Evolutionary conservation across 2,888 invertebrate species (phyloP).

Genomic region (Drosophila kokeensis): DNA sequence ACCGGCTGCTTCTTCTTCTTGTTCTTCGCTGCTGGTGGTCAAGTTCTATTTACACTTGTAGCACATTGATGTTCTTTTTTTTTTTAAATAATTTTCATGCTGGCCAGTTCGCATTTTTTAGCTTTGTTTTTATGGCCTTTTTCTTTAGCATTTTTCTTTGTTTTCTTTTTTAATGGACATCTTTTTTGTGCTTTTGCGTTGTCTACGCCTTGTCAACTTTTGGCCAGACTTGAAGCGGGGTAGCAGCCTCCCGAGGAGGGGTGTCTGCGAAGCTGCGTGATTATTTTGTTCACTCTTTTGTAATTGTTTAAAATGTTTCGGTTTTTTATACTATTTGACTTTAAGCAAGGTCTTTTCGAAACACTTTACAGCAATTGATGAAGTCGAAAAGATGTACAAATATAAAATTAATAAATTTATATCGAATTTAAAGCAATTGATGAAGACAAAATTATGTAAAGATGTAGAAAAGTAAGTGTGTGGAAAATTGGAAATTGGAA

Average conservation of each 20-base stretch:
- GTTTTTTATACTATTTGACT: constrained; percentile 33
- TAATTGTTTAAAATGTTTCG: constrained; percentile 43
- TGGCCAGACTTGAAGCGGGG: constrained; percentile 59
- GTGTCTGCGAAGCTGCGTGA: constrained; percentile 36
- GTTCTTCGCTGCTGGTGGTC: constrained; percentile 53
- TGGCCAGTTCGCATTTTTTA: constrained; percentile 46
- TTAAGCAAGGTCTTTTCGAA: constrained; percentile 26
- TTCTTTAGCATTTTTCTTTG: constrained; percentile 7
- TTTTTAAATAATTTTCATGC: constrained; percentile 20
- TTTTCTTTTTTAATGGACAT: constrained; percentile 21
- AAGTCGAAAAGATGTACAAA: not conserved
- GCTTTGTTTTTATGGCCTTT: constrained; percentile 55
- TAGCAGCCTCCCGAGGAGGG: not conserved
- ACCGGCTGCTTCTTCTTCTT: not conserved
- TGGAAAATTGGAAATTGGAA: not conserved
- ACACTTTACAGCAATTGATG: not conserved
- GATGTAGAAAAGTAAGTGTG: not conserved
- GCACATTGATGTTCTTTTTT: constrained; percentile 70
- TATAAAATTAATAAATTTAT: not conserved
- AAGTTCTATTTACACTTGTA: constrained; percentile 78
- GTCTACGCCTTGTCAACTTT: constrained; percentile 73
- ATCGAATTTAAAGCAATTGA: not conserved
- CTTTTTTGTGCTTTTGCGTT: constrained; percentile 40
- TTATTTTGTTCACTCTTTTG: constrained; percentile 22
- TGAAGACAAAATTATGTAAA: not conserved